phyloP scores from a whole-genome alignment of 2,888 invertebrate species.

The Imbricaverruca yamaguchii region DNA sequence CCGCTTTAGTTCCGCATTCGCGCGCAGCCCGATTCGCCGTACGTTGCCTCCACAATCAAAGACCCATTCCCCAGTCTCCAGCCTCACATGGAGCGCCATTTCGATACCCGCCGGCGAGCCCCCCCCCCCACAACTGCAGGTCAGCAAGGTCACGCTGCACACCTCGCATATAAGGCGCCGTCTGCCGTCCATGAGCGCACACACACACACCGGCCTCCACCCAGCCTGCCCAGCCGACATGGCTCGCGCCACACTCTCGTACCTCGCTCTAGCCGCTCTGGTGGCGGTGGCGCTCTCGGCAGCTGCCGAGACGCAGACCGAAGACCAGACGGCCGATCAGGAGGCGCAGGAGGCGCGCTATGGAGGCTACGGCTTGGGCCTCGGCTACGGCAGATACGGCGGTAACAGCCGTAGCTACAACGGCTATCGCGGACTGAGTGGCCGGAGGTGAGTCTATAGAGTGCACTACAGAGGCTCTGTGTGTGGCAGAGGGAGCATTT shows the following conservation, averaged over 20 bases:
- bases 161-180: background rate
- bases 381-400: conserved; percentile 6
- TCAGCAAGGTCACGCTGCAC: no score
- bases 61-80: no score
- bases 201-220: background rate
- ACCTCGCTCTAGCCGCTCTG: background rate
- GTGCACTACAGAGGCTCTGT: background rate
- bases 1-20: no score
- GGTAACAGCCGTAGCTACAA: background rate
- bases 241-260: background rate
- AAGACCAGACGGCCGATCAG: background rate
- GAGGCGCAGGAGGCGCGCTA: conserved; percentile 13
- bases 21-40: no score
- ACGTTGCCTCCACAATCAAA: no score
- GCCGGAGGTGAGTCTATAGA: background rate
- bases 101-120: no score
- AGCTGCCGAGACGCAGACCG: background rate
- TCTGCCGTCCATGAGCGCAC: background rate
- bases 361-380: background rate
- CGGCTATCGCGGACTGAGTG: background rate
- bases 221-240: background rate
- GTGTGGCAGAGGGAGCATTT: no score
- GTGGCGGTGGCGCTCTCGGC: background rate
- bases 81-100: no score
- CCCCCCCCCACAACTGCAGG: no score